phyloP scores from a whole-genome alignment of 2,113 vertebrate species.

The Strix uralensis region DNA sequence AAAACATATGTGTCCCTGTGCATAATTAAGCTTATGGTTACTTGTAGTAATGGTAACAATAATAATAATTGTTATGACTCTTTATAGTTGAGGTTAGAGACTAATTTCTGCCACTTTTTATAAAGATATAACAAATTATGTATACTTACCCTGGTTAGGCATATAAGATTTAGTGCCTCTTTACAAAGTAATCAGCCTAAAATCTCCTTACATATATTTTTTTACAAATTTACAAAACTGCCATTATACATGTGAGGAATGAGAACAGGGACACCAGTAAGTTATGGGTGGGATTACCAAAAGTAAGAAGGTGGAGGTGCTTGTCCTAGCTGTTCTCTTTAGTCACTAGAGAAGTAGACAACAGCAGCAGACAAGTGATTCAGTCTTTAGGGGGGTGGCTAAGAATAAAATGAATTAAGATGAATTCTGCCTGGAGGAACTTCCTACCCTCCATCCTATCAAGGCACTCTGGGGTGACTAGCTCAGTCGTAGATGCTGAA shows the following conservation, averaged over 20 bases:
- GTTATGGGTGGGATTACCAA: neutral
- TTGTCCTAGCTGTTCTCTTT: neutral
- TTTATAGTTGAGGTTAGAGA: neutral
- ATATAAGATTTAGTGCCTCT: neutral
- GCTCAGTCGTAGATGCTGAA: neutral
- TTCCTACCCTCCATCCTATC: neutral
- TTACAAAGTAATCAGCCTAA: neutral
- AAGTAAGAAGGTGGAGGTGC: neutral
- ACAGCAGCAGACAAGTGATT: neutral
- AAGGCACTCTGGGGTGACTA: neutral
- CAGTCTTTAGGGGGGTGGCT: neutral
- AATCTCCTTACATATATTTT: neutral
- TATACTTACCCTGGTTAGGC: neutral
- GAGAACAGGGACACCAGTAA: constrained; percentile 1
- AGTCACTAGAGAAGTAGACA: neutral
- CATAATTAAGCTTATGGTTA: neutral
- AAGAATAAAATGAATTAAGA: neutral
- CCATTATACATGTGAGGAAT: neutral
- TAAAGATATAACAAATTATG: neutral
- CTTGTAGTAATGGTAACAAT: neutral
- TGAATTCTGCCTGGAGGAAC: neutral
- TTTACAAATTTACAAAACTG: neutral
- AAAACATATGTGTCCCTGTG: neutral
- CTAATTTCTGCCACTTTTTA: neutral
- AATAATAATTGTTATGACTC: neutral